Conservation (phyloP, 2,113 vertebrate genomes). For the Apeltes quadracus region DNA sequence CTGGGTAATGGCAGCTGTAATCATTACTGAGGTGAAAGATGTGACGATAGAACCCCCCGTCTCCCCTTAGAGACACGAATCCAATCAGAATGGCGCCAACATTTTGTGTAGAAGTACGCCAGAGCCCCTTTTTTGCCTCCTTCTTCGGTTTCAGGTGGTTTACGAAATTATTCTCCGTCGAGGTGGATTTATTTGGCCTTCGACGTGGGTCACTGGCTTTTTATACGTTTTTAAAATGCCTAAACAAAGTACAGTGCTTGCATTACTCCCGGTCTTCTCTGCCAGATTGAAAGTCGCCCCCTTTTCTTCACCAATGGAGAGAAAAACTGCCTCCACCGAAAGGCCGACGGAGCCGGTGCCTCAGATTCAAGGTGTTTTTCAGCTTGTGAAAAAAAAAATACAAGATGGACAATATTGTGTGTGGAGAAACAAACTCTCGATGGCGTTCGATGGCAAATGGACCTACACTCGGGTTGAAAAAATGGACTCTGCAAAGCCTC, state of each 20-base stretch:
- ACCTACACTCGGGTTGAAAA: too few species aligned
- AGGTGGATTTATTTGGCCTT: neutral
- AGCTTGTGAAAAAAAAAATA: neutral
- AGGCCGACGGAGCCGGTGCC: neutral
- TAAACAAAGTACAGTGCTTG: neutral
- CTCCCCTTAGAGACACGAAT: neutral
- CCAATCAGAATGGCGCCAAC: neutral
- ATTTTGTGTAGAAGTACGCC: too few species aligned
- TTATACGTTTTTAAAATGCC: neutral
- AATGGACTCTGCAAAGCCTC: too few species aligned
- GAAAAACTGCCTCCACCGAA: neutral
- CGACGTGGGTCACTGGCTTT: neutral
- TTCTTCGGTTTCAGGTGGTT: neutral
- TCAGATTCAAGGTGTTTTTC: neutral
- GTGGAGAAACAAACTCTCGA: neutral
- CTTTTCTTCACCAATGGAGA: neutral
- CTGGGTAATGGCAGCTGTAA: neutral
- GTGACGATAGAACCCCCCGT: neutral
- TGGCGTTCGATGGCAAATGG: too few species aligned
- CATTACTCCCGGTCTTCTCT: neutral
- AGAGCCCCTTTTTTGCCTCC: neutral
- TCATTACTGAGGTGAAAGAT: neutral
- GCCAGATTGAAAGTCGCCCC: neutral
- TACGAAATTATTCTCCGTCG: neutral
- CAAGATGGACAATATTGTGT: neutral